Evolutionary conservation across 2,797 vertebrate species (phyloP).

Genomic region (Megalops cyprinoides): DNA sequence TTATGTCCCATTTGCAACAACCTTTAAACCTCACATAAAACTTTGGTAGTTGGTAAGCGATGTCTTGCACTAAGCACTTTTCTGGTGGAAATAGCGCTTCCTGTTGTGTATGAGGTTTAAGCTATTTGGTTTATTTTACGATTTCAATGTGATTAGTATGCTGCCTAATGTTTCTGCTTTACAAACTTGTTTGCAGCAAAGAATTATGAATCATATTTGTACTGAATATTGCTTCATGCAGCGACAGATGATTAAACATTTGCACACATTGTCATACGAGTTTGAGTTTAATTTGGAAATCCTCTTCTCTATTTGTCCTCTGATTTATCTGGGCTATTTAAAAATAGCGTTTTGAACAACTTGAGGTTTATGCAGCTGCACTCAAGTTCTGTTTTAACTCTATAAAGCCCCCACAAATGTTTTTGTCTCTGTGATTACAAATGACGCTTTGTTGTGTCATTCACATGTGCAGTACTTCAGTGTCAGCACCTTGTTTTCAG

Average conservation of each 20-base stretch:
- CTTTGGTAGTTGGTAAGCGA: constrained; percentile 16
- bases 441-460: constrained; percentile 31
- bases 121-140: constrained; percentile 39
- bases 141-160: constrained; percentile 49
- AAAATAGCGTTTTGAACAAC: constrained; percentile 31
- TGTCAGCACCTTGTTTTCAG: too few relatives aligned
- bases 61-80: constrained; percentile 19
- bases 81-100: constrained; percentile 37
- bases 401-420: neutral
- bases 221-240: constrained; percentile 58
- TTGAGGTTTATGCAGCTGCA: neutral
- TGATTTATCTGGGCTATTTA: constrained; percentile 27
- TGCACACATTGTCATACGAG: constrained; percentile 56
- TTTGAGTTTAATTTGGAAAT: constrained; percentile 54
- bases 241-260: constrained; percentile 69
- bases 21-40: constrained; percentile 17
- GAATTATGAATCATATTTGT: constrained; percentile 61
- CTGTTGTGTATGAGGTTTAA: constrained; percentile 17
- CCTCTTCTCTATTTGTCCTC: constrained; percentile 35
- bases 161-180: constrained; percentile 47
- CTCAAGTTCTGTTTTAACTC: neutral
- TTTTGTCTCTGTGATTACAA: constrained; percentile 24
- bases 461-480: constrained; percentile 33
- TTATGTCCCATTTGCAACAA: constrained; percentile 11
- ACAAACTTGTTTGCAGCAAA: constrained; percentile 43